Evolutionary conservation across 2,797 vertebrate genomes (phyloP), one percentile per base, ranked within the genome.

Genomic region (Centroberyx gerrardi): DNA sequence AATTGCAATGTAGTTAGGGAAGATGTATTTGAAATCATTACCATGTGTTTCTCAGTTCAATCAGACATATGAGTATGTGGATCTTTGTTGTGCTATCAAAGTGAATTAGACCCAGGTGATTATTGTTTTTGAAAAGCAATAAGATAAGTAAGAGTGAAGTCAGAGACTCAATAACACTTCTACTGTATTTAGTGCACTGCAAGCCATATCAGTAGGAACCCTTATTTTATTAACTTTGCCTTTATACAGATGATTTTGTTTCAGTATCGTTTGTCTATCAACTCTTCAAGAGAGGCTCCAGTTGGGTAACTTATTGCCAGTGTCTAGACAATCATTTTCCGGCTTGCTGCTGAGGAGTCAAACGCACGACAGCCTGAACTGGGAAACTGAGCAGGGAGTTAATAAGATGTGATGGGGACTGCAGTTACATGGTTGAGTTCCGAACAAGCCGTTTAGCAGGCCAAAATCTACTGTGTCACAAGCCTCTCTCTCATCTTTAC

Each of bases 301-400:
- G 2, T 44, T 4, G 42, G 42, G 14, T 44, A 65, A 70, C 61
- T 70, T 86, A 77, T 72, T 84, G 56, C 75, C 72, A 68, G 71
- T 38, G 87, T 90, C 86, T 87, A 84, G 81, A 91, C 75, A 75
- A 80, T 72, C 52, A 90, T 90, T 91, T 91, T 85, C 81, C 86
- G 85, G 72, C 51, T 77, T 88, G 52, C 60, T 72, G 76, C 76
- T 29, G 51, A 83, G 75, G 73, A 83, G 88, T 78, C 88, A 81
- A 72, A 77, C 51, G 76, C 82, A 63, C 83, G 76, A 85, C 78
- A 78, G 74, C 52, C 53, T 55, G 68, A 79, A 81, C 56, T 70
- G 70, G 70, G 71, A 66, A 87, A 84, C 80, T 83, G 88, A 91
- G 86, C 76, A 9, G 73, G 76, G 62, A 82, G 81, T 83, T 87